Evolutionary conservation across 1,140 invertebrate species (phyloP), one percentile per base, ranked within the genome.

Genomic region (Heliconius congener): DNA sequence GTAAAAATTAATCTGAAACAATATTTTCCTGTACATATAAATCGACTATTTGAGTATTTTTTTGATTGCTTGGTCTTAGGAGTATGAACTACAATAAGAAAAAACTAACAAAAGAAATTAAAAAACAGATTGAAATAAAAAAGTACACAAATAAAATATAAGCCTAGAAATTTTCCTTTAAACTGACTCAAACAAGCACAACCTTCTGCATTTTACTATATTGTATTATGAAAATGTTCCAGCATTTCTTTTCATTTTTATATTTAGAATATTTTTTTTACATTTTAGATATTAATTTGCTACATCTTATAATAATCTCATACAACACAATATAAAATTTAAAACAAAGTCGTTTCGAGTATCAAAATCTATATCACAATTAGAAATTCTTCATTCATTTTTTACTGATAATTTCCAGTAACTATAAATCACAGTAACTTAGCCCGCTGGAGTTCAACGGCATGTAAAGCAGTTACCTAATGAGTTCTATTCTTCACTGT

Each of bases 401-500:
- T 27, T 27, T 66, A 27, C 23, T 66, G 23, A 66, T 66, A 27
- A 66, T 13, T 30, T 27, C 19, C 55, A 30, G 11, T 0, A 27
- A 30, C 60, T 66, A 66, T 27, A 66, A 66, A 66, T 27, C 60
- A 66, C 8, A 27, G 4, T 30, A 9, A 66, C 57, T 66, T 27
- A 66, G 23, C 23, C n/a, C 60, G 13, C 60, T 66, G 60, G 23
- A 27, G 23, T 30, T 27, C 8, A 66, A 23, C 60, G 23, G 11
- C 27, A 66, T 66, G 60, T 16, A 66, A 66, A 66, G 60, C 60
- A 66, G 60, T 16, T 66, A 27, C 23, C 23, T 66, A 66, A 66
- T 66, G 60, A 66, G 60, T 30, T 66, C 60, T 66, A 66, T 30
- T 66, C 60, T 66, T 66, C 60, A 27, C 23, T 30, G 27, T 30